These are phyloP conservation scores for Drosophila mimica DNA, from an alignment of 2,888 invertebrate genomes.

Conservation along the genomic window DNA sequence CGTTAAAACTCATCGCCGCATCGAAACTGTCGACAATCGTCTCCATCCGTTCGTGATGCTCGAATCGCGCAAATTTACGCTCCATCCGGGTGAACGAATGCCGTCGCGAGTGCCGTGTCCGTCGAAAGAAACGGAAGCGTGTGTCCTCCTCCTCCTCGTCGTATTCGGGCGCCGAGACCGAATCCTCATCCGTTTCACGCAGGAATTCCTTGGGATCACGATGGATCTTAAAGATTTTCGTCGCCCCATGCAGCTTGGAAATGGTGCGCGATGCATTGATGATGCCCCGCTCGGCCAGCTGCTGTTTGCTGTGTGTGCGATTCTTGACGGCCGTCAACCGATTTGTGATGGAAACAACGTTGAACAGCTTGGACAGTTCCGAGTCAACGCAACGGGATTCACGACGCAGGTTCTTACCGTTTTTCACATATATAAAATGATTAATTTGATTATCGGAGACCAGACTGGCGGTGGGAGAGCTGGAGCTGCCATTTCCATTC, in stretches of 20 bases:
- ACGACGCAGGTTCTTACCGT: constrained; percentile 72
- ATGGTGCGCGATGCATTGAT: constrained; percentile 78
- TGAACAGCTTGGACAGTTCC: constrained; percentile 81
- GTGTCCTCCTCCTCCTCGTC: constrained; percentile 81
- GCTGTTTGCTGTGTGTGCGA: constrained; percentile 52
- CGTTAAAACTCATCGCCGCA: constrained; percentile 82
- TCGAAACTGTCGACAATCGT: constrained; percentile 82
- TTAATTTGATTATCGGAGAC: constrained; percentile 72
- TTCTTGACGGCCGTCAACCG: constrained; percentile 58
- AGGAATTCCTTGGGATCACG: constrained; percentile 81
- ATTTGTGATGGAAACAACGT: constrained; percentile 81
- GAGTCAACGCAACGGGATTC: constrained; percentile 82
- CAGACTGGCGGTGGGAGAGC: constrained; percentile 63
- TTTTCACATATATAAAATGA: constrained; percentile 74
- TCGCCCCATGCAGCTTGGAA: constrained; percentile 72
- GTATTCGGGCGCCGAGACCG: constrained; percentile 82
- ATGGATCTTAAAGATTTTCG: constrained; percentile 81
- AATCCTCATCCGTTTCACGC: constrained; percentile 82
- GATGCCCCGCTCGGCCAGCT: constrained; percentile 74
- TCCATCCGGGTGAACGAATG: constrained; percentile 57
- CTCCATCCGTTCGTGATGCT: constrained; percentile 83
- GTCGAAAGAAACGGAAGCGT: constrained; percentile 74
- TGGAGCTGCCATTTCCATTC: constrained; percentile 48
- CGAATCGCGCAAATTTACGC: constrained; percentile 76
- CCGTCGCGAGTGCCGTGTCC: constrained; percentile 63